Conservation (phyloP, 2,797 vertebrate genomes). For the Urophycis tenuis region DNA sequence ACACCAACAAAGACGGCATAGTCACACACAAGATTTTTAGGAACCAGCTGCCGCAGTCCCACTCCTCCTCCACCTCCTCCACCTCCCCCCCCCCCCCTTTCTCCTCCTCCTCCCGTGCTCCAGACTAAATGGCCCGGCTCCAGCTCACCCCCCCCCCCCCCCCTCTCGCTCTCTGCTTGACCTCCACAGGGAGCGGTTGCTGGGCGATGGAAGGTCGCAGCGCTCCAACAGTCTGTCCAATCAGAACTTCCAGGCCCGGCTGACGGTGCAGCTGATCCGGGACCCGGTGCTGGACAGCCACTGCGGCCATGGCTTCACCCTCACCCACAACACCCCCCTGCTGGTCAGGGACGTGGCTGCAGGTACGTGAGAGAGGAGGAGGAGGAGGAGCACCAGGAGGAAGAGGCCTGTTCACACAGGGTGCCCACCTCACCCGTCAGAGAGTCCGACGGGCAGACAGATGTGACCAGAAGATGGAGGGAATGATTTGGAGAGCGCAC, state of each 20-base stretch:
- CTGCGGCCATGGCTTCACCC: conserved; percentile 80
- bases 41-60: background rate
- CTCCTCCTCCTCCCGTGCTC: conserved; percentile 13
- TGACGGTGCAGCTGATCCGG: conserved; percentile 81
- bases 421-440: no score
- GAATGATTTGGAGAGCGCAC: background rate
- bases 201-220: conserved; percentile 68
- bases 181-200: conserved; percentile 69
- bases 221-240: conserved; percentile 71
- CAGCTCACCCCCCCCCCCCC: conserved; percentile 11
- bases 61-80: background rate
- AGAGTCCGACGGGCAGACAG: background rate
- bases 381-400: conserved; percentile 1
- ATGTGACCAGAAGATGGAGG: background rate
- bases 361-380: conserved; percentile 66
- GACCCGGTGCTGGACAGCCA: conserved; percentile 79
- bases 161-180: conserved; percentile 22
- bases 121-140: background rate
- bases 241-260: conserved; percentile 71
- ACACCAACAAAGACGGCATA: background rate
- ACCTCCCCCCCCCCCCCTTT: background rate
- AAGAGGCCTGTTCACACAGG: no score
- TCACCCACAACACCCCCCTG: conserved; percentile 80
- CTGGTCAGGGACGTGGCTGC: conserved; percentile 82
- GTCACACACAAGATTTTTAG: background rate